phyloP scores from a whole-genome alignment of 2,888 invertebrate genomes.

The Ecliptopera silaceata region DNA sequence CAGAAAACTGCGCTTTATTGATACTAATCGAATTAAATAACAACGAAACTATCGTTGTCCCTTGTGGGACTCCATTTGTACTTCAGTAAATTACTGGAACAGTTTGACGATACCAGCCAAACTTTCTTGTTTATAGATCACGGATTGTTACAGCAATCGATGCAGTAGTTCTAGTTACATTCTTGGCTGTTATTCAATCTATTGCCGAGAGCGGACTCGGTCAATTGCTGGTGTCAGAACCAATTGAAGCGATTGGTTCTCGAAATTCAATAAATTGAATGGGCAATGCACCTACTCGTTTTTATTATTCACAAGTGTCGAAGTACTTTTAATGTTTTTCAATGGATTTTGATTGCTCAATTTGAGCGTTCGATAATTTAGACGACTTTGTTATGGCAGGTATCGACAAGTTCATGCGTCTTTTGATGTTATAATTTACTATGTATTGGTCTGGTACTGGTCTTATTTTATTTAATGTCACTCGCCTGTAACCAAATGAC shows the following conservation, averaged over 20 bases:
- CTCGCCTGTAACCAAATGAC: too few relatives aligned
- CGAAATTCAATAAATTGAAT: conserved; percentile 37
- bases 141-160: conserved; percentile 3
- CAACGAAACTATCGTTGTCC: background rate
- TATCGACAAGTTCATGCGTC: too few relatives aligned
- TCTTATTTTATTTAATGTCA: too few relatives aligned
- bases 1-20: background rate
- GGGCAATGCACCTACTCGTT: conserved; percentile 6
- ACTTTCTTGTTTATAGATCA: conserved; percentile 17
- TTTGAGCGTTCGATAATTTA: background rate
- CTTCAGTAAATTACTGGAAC: background rate
- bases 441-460: too few relatives aligned
- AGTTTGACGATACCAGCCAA: background rate
- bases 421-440: too few relatives aligned
- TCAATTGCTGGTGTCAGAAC: conserved; percentile 61
- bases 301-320: conserved; percentile 4
- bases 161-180: background rate
- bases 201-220: conserved; percentile 46
- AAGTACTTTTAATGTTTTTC: conserved; percentile 1
- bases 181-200: conserved; percentile 2
- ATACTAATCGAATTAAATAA: conserved; percentile 2
- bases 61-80: background rate
- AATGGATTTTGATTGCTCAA: conserved; percentile 6
- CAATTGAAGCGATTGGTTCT: conserved; percentile 59
- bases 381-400: too few relatives aligned